Conservation (phyloP, 2,797 vertebrate genomes). For the Pteronotus mesoamericanus region DNA sequence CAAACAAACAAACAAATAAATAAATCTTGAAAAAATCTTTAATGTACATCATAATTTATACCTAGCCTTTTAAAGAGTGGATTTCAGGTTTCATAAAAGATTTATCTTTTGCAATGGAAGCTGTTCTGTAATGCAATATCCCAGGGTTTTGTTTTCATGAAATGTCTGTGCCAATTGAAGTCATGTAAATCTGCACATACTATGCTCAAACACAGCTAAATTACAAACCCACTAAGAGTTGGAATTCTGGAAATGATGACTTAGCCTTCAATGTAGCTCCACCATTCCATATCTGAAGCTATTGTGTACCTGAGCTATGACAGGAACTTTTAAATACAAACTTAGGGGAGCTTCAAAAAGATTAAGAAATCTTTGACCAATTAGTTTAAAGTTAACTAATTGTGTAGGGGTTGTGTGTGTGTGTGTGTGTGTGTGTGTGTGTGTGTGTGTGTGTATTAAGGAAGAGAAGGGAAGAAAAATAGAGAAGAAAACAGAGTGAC, state of each 20-base stretch:
- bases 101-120: slow-evolving; percentile 52
- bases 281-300: not conserved
- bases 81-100: slow-evolving; percentile 31
- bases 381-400: not conserved
- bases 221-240: not conserved
- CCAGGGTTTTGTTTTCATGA: not conserved
- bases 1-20: no score
- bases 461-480: not conserved
- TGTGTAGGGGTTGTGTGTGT: not conserved
- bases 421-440: not conserved
- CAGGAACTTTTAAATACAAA: not conserved
- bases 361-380: not conserved
- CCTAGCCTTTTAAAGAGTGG: slow-evolving; percentile 11
- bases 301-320: not conserved
- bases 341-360: not conserved
- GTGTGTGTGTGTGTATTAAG: not conserved
- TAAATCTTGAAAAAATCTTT: no score
- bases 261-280: not conserved
- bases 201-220: not conserved
- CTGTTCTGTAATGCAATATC: slow-evolving; percentile 17
- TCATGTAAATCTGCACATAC: not conserved
- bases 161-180: not conserved
- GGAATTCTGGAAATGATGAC: not conserved
- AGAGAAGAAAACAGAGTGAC: not conserved
- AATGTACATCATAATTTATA: slow-evolving; percentile 3